These are phyloP conservation scores for Craterocephalus amniculus DNA, from an alignment of 2,797 vertebrate genomes.

Conservation along the genomic window DNA sequence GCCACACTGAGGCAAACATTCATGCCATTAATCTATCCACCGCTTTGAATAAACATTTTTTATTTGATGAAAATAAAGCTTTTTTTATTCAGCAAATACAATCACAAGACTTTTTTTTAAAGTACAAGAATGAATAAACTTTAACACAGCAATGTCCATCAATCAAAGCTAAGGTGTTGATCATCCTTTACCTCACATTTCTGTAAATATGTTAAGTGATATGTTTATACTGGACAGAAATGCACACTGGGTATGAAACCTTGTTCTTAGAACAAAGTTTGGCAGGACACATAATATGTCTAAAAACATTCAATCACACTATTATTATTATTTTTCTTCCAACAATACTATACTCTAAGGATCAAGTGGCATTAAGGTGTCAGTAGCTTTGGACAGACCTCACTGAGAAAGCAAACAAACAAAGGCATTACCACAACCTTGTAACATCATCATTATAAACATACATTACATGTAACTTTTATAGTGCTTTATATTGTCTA, in stretches of 20 bases:
- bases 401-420: constrained; percentile 75
- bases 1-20: constrained; percentile 49
- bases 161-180: constrained; percentile 32
- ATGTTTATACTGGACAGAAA: constrained; percentile 54
- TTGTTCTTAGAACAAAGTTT: constrained; percentile 52
- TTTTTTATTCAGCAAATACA: constrained; percentile 60
- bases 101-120: constrained; percentile 45
- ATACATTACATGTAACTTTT: constrained; percentile 78
- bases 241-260: constrained; percentile 40
- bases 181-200: constrained; percentile 61
- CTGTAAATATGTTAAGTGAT: constrained; percentile 39
- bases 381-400: constrained; percentile 82
- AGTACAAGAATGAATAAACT: constrained; percentile 43
- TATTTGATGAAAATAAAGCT: constrained; percentile 77
- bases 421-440: constrained; percentile 70
- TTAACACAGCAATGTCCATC: constrained; percentile 32
- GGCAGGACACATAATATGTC: constrained; percentile 60
- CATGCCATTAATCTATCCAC: constrained; percentile 39
- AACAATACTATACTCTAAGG: constrained; percentile 47
- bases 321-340: constrained; percentile 16
- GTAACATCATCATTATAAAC: constrained; percentile 73
- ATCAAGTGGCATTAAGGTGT: constrained; percentile 72
- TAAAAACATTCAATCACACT: constrained; percentile 68
- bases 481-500: constrained; percentile 81
- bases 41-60: constrained; percentile 61